Evolutionary conservation across 2,113 vertebrate species (phyloP).

Genomic region (Percina caprodes): DNA sequence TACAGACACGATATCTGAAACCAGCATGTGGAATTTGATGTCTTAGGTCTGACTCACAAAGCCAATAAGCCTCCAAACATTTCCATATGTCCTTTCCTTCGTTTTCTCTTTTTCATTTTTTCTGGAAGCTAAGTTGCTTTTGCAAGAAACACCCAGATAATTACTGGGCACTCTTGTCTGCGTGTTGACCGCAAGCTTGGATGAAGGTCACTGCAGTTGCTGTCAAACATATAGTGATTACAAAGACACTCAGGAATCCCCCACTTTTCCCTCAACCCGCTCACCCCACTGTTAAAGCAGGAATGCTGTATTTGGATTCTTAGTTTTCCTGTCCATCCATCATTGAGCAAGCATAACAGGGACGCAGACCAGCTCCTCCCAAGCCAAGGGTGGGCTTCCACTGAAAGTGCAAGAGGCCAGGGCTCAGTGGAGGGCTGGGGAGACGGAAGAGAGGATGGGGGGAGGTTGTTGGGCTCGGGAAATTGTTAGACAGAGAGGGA

Average conservation of each 20-base stretch:
- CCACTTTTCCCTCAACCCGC: slow-evolving; percentile 40
- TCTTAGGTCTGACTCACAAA: slow-evolving; percentile 79
- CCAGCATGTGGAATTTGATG: slow-evolving; percentile 83
- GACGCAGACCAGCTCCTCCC: slow-evolving; percentile 69
- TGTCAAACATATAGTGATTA: slow-evolving; percentile 75
- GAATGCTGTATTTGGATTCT: slow-evolving; percentile 77
- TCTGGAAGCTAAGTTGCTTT: slow-evolving; percentile 50
- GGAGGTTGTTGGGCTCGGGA: slow-evolving; percentile 57
- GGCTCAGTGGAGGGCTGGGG: slow-evolving; percentile 53
- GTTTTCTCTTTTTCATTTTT: slow-evolving; percentile 63
- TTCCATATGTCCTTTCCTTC: slow-evolving; percentile 56
- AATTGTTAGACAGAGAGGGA: slow-evolving; percentile 78
- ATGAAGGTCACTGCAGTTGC: slow-evolving; percentile 67
- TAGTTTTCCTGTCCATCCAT: slow-evolving; percentile 79
- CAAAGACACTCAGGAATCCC: slow-evolving; percentile 72
- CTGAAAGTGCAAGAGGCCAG: slow-evolving; percentile 72
- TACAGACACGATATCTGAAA: slow-evolving; percentile 80
- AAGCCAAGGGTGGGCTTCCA: slow-evolving; percentile 76
- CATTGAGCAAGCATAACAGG: slow-evolving; percentile 77
- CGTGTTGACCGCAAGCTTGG: slow-evolving; percentile 65
- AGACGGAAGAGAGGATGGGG: slow-evolving; percentile 43
- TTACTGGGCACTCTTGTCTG: slow-evolving; percentile 57
- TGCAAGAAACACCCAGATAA: slow-evolving; percentile 73
- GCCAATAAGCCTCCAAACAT: slow-evolving; percentile 71
- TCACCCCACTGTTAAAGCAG: slow-evolving; percentile 71